A percentile compares a stretch with the other conserved stretches of the same genome.
Conservation (phyloP, 2,888 invertebrate genomes). For the Aphrophora alni region DNA sequence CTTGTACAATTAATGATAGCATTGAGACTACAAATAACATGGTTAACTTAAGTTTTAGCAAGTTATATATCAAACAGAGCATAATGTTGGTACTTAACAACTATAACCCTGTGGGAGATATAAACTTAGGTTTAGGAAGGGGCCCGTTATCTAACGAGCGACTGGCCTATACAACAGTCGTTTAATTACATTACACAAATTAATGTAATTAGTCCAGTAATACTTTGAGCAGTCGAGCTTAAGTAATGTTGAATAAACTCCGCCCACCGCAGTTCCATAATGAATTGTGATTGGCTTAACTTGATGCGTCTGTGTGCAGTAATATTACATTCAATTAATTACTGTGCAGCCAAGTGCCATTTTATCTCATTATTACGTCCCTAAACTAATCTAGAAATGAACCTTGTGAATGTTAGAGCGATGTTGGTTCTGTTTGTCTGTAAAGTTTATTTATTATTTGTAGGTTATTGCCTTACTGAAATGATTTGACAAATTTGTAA, state of each 20-base stretch:
- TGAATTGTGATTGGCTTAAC: slow-evolving; percentile 5
- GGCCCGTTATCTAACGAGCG: background rate
- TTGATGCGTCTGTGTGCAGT: background rate
- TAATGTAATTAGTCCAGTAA: slow-evolving; percentile 6
- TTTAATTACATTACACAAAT: slow-evolving; percentile 9
- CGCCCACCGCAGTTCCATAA: slow-evolving; percentile 4
- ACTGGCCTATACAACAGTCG: slow-evolving; percentile 9
- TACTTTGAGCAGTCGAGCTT: background rate
- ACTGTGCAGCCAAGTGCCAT: background rate
- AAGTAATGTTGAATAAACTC: slow-evolving; percentile 6
- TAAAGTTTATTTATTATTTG: background rate
- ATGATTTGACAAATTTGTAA: no score
- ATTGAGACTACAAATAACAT: background rate
- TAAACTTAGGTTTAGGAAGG: background rate
- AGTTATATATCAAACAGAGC: background rate
- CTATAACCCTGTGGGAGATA: slow-evolving; percentile 2
- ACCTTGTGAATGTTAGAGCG: background rate
- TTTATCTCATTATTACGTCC: background rate
- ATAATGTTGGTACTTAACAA: slow-evolving; percentile 6
- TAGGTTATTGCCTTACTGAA: background rate
- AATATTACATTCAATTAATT: slow-evolving; percentile 9
- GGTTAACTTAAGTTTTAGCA: background rate
- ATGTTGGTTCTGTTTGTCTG: background rate
- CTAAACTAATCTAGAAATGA: background rate
- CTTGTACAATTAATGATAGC: background rate